phyloP scores from a whole-genome alignment of 2,797 vertebrate species.

The Pteropus rufus region DNA sequence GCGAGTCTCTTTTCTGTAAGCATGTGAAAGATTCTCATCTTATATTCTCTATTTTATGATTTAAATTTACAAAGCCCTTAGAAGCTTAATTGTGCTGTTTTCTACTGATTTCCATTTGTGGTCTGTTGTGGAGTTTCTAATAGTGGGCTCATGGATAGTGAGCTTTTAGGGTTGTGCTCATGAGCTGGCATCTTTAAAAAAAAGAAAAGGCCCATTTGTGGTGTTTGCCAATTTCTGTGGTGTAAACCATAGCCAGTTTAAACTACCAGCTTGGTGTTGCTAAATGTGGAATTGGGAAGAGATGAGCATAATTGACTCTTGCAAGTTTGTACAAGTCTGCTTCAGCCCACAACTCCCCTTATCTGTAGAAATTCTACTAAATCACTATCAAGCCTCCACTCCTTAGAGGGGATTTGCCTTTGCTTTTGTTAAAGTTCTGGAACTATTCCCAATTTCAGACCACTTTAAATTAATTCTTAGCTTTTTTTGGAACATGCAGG shows the following conservation, averaged over 20 bases:
- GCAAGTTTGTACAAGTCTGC: neutral
- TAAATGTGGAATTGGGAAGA: neutral
- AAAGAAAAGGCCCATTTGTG: neutral
- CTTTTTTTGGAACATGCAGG: neutral
- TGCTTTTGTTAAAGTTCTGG: neutral
- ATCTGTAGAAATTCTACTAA: neutral
- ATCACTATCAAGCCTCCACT: neutral
- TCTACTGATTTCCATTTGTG: neutral
- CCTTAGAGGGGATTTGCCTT: neutral
- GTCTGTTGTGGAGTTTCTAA: neutral
- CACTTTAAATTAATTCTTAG: neutral
- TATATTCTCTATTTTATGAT: neutral
- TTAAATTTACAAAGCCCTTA: neutral
- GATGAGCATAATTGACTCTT: neutral
- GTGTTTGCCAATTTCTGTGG: neutral
- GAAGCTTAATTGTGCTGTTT: neutral
- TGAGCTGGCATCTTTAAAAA: neutral
- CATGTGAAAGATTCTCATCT: neutral
- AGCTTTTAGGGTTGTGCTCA: neutral
- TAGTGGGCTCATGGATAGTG: neutral
- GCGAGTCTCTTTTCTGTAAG: neutral
- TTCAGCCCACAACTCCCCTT: neutral
- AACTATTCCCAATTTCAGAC: neutral
- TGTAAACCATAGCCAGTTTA: neutral
- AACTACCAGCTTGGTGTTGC: neutral